Conservation (phyloP, 2,888 invertebrate genomes). For the Calliopum simillimum region DNA sequence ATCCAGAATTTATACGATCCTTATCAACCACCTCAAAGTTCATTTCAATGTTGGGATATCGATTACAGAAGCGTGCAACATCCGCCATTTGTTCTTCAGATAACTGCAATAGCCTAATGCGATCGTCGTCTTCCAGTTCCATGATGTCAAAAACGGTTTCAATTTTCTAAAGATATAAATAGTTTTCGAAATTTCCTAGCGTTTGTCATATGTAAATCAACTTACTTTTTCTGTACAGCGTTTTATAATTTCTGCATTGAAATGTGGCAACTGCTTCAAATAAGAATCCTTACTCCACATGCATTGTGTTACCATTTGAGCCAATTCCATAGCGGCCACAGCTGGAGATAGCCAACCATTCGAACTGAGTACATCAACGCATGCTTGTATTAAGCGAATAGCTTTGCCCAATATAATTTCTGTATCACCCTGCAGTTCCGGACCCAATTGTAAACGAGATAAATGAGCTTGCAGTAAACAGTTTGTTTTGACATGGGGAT, state of each 20-base stretch:
- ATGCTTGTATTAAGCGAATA: constrained; percentile 90
- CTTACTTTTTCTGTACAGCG: constrained; percentile 85
- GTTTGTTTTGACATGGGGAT: constrained; percentile 97
- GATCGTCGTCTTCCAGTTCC: constrained; percentile 87
- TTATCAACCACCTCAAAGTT: constrained; percentile 89
- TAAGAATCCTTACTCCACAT: constrained; percentile 99
- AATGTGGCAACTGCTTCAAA: constrained; percentile 96
- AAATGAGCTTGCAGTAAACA: constrained; percentile 95
- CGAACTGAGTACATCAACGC: constrained; percentile 94
- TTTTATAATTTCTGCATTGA: constrained; percentile 87
- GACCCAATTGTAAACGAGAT: constrained; percentile 92
- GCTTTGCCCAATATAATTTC: constrained; percentile 87
- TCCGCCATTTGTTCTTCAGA: constrained; percentile 93
- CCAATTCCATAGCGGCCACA: constrained; percentile 98
- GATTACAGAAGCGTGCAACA: constrained; percentile 97
- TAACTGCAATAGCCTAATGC: constrained; percentile 82
- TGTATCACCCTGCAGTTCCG: constrained; percentile 96
- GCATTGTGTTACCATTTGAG: constrained; percentile 99
- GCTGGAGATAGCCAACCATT: constrained; percentile 99
- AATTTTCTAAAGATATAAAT: constrained; percentile 68
- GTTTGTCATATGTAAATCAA: no score
- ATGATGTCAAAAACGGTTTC: constrained; percentile 83
- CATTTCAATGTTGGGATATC: constrained; percentile 98
- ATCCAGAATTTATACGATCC: constrained; percentile 82
- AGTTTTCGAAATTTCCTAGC: no score